Percentiles rank a stretch among this genome's conserved stretches.
Conservation (phyloP, 2,888 invertebrate species). For the Listrodromus nycthemerus region DNA sequence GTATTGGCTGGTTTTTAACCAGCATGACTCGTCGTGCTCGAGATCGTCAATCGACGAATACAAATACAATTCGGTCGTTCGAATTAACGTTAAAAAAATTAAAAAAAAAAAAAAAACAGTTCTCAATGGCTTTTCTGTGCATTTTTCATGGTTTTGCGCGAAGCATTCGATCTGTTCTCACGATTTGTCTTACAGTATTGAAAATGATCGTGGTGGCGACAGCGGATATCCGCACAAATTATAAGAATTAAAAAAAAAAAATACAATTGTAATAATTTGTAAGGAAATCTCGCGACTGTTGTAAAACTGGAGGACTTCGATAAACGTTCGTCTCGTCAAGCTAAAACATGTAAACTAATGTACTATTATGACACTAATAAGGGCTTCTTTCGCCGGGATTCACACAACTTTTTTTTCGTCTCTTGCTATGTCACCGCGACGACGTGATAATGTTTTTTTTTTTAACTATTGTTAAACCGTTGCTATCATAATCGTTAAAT, state of each 20-base stretch:
- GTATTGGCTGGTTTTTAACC: conserved; percentile 43
- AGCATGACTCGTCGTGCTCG: conserved; percentile 53
- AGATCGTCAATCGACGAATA: conserved; percentile 41
- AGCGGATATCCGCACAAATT: conserved; percentile 4
- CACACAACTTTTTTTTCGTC: conserved; percentile 29
- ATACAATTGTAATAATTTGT: neutral
- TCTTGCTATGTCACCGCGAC: conserved; percentile 23
- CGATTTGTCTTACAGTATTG: conserved; percentile 66
- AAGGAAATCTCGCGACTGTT: conserved; percentile 57
- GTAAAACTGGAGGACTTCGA: conserved; percentile 77
- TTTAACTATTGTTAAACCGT: conserved; percentile 46
- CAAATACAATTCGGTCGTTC: conserved; percentile 53
- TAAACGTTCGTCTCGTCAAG: conserved; percentile 74
- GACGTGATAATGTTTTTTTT: conserved; percentile 38
- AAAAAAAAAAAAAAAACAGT: conserved; percentile 33
- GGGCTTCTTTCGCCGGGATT: conserved; percentile 54
- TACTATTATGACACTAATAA: conserved; percentile 70
- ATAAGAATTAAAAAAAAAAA: conserved; percentile 7
- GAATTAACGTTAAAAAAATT: conserved; percentile 42
- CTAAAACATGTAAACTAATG: conserved; percentile 73
- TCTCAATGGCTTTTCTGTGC: conserved; percentile 60
- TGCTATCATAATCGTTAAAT: conserved; percentile 65
- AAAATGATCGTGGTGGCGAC: conserved; percentile 12
- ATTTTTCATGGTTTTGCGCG: conserved; percentile 32
- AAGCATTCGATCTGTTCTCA: conserved; percentile 62